These are phyloP conservation scores for Diphyllodes magnificus DNA, from an alignment of 2,113 vertebrate genomes.

Conservation along the genomic window DNA sequence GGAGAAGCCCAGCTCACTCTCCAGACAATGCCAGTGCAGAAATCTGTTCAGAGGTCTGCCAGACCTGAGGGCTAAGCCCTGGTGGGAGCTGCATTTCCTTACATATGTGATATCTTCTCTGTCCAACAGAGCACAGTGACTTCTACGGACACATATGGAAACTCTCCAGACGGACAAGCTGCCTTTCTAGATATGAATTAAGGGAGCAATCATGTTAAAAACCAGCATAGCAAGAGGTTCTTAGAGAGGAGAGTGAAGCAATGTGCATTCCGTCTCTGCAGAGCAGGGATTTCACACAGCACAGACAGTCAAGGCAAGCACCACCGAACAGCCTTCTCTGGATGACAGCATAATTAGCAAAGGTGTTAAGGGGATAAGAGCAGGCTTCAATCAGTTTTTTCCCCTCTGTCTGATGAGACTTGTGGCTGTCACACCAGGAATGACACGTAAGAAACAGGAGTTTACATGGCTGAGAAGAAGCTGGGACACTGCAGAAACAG, in stretches of 20 bases:
- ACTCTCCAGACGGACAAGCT: not conserved
- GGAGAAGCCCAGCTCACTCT: not conserved
- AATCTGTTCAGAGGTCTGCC: not conserved
- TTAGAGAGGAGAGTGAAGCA: not conserved
- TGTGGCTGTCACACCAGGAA: not conserved
- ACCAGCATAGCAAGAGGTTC: not conserved
- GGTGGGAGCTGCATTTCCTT: not conserved
- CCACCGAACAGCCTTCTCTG: not conserved
- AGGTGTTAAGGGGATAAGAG: not conserved
- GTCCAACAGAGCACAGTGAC: not conserved
- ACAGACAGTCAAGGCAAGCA: not conserved
- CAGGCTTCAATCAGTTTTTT: not conserved
- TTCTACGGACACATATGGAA: accelerated
- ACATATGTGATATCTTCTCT: accelerated
- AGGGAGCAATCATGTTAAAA: not conserved
- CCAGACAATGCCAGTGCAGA: not conserved
- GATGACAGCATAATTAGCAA: not conserved
- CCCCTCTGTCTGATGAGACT: not conserved
- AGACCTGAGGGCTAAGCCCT: not conserved
- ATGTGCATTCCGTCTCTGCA: not conserved
- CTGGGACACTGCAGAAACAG: not conserved
- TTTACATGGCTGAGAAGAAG: not conserved
- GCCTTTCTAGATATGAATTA: not conserved
- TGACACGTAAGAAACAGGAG: not conserved
- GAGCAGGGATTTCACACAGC: not conserved